Evolutionary conservation across 1,140 invertebrate genomes (phyloP).

Genomic region (Leptopilina boulardi): DNA sequence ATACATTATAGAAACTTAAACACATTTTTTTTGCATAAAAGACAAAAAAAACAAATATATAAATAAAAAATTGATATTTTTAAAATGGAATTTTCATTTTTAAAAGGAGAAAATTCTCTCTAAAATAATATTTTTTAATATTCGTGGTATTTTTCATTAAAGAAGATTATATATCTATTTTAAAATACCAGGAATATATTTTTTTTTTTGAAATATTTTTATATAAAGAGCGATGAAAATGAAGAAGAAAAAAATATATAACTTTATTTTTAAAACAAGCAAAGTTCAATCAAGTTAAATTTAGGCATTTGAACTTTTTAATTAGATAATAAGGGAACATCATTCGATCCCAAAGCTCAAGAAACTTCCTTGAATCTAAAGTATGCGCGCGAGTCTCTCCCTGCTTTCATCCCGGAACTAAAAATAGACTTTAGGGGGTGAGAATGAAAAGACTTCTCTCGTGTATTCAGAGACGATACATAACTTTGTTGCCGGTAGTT

Average conservation of each 20-base stretch:
- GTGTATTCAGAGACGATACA: background rate
- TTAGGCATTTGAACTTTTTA: background rate
- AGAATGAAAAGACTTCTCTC: background rate
- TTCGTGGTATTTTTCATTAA: no score
- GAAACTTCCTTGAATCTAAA: conserved; percentile 5
- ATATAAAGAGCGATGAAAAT: no score
- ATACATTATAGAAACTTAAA: background rate
- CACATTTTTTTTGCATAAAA: background rate
- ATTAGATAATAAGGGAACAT: conserved; percentile 3
- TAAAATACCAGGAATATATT: no score
- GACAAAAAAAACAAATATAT: no score
- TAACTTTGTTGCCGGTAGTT: background rate
- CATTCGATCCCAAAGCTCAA: background rate
- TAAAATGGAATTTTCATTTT: no score
- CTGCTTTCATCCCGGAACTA: conserved; percentile 2
- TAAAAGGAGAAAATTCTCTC: no score
- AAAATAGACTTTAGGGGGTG: conserved; percentile 12
- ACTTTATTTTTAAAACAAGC: no score
- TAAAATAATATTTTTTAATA: no score
- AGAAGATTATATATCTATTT: no score
- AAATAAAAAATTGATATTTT: no score
- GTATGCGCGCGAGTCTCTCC: background rate
- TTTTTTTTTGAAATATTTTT: no score
- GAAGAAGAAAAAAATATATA: no score
- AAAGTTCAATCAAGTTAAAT: background rate